Base-by-base conservation (phyloP, 2,888 invertebrate species). In the Himalopsyche japonica region DNA sequence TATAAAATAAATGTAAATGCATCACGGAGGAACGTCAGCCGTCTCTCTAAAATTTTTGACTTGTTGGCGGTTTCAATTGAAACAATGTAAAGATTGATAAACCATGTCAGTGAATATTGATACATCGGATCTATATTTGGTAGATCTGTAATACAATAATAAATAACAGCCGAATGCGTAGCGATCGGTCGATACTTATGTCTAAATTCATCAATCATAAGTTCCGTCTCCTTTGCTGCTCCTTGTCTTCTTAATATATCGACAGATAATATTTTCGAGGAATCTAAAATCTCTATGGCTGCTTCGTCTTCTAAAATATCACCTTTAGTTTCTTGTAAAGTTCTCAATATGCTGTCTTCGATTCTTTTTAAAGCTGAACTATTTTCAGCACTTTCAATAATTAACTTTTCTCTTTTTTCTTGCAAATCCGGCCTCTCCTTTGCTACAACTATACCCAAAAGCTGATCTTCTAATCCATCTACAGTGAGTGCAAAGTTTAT, bases 231-330 rank as follows among this genome's bases (percentile, higher is more conserved):
- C 87, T 95, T 92, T 49, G 96, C 95, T 87, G 94, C 94, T 91
- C 94, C 94, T 90, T 97, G 96, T 89, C 98, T 98, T 87, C 95
- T 95, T 87, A 94, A 93, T 85, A 98, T 98, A 88, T 97, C 97
- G 84, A 94, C 94, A 0, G 98, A 95, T 49, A 98, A 91, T 10
- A 93, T 90, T 91, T 98, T 98, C 0, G 98, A 97, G 4, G 96
- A 96, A 89, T 97, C 97, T 77, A 98, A 92, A 85, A 97, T 95
- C 89, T 96, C 94, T 87, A 98, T 97, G 3, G 98, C 98, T 4
- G 93, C 93, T 91, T 98, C 98, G 89, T 98, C 97, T 91, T 98
- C 98, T 86, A 98, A 92, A 89, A 98, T 97, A 89, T 97, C 97
- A 2, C 97, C 97, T 89, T 97, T 95, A 1, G 95, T 93, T 88